phyloP scores from a whole-genome alignment of 2,888 invertebrate genomes.

The Nomada fabriciana region DNA sequence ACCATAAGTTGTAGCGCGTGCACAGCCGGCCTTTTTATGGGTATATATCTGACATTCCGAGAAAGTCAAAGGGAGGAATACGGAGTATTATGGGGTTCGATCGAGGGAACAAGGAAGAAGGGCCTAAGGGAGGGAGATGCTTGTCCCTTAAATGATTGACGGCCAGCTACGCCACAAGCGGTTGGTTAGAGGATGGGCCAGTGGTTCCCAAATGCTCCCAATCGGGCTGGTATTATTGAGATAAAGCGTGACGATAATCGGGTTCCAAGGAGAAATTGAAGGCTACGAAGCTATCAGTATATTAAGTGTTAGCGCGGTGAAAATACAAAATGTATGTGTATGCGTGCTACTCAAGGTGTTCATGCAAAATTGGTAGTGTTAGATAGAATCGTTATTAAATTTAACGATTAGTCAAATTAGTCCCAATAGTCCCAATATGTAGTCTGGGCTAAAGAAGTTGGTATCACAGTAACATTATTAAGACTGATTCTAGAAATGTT shows the following conservation, averaged over 20 bases:
- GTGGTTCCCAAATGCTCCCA: slow-evolving; percentile 68
- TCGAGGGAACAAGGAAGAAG: slow-evolving; percentile 42
- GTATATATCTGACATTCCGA: slow-evolving; percentile 52
- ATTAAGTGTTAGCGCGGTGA: not conserved
- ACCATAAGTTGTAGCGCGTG: slow-evolving; percentile 8
- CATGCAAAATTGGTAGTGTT: not conserved
- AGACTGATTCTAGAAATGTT: not conserved
- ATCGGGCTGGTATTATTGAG: slow-evolving; percentile 14
- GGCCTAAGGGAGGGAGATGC: slow-evolving; percentile 53
- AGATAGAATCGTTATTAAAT: not conserved
- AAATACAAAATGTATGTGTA: not conserved
- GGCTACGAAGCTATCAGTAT: not conserved
- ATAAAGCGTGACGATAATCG: slow-evolving; percentile 9
- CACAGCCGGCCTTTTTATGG: slow-evolving; percentile 7
- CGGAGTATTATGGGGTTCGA: slow-evolving; percentile 47
- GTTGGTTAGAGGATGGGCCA: slow-evolving; percentile 64
- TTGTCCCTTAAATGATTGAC: slow-evolving; percentile 78
- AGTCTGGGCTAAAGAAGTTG: no score
- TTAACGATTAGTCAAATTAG: no score
- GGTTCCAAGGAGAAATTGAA: slow-evolving; percentile 5
- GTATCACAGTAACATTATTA: not conserved
- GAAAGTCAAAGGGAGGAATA: slow-evolving; percentile 52
- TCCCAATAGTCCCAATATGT: no score
- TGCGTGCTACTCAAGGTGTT: not conserved
- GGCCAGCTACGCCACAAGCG: slow-evolving; percentile 68